Evolutionary conservation across 2,797 vertebrate genomes (phyloP), one percentile per base, ranked within the genome.

Genomic region (Pogonophryne albipinna): DNA sequence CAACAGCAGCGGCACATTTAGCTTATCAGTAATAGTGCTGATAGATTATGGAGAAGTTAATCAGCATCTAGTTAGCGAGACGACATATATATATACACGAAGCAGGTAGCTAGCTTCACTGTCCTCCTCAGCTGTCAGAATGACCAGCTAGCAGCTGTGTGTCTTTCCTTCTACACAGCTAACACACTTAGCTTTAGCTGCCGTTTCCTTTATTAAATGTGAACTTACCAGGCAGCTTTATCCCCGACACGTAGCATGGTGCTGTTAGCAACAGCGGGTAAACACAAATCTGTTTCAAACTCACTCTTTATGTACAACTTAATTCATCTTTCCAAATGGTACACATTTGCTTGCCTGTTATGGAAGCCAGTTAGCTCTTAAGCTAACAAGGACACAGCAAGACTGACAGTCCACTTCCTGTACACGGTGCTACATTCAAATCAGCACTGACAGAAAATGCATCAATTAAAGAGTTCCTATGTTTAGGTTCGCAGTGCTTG

Each of bases 351-450:
- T 66, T 65, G 71, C 71, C 78, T 82, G 23, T 62, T 73, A 34
- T 56, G 50, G 68, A 66, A 80, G 85, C 76, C 84, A 78, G 60
- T 79, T 85, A 81, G 76, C 80, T 58, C 42, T 74, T 73, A 86
- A 85, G 89, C 92, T 88, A 91, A 87, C 94, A 96, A 96, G 95
- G 95, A 90, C 95, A 95, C 91, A 74, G 77, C 69, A 74, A 85
- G 82, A 89, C 76, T 93, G 91, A 93, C 88, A 92, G 85, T 71
- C 84, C 49, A 82, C 84, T 95, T 95, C 93, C 93, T 52, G 88
- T 86, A 51, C 73, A 44, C 0, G 41, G 89, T 93, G 4, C 92
- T 10, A 62, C 80, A 7, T 50, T 42, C 12, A 92, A 91, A 84
- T 69, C 4, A 6, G 67, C 76, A 49, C 91, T 5, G 90, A 65